Base-by-base conservation (phyloP, 1,140 invertebrate genomes). In the Paraescarpia echinospica region DNA sequence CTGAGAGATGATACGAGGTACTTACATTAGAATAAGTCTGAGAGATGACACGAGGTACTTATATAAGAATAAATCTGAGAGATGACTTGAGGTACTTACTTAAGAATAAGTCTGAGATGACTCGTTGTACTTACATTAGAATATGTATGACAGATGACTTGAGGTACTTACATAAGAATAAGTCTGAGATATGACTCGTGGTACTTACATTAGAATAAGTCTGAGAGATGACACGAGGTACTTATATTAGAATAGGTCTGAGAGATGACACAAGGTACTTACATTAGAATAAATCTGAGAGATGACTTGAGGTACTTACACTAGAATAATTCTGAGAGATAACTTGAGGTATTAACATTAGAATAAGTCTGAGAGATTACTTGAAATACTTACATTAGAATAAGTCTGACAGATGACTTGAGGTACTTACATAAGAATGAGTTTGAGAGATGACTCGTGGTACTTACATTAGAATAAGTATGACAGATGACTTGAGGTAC, bases 1-100 rank as follows among this genome's bases (percentile, higher is more conserved):
- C n/a, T n/a, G n/a, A 96, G 2, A 98, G 95, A 77, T 97, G 96
- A 92, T n/a, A 94, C 88, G 41, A 14, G 41, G 41, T 48, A 48
- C 41, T 48, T 48, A 48, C 41, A 48, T 14, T 48, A 14, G 41
- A n/a, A n/a, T n/a, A n/a, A n/a, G n/a, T n/a, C n/a, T n/a, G n/a
- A 48, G 41, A 48, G 5, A 14, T 48, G 41, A 14, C 5, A 14
- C 14, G 41, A 14, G 41, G 41, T 48, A 48, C 41, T 48, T 48
- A 48, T 14, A 48, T 48, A 8, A 14, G 41, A 48, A 14, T 8
- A 48, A 5, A 48, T 48, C 14, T 5, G 41, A 48, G 41, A 48
- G 5, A 14, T 48, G 41, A 14, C 5, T 5, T 48, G 41, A 14
- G 41, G 41, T 48, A 48, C 41, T 48, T 48, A 48, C 41, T 8